phyloP scores from a whole-genome alignment of 2,113 vertebrate genomes.

The Lynx canadensis region DNA sequence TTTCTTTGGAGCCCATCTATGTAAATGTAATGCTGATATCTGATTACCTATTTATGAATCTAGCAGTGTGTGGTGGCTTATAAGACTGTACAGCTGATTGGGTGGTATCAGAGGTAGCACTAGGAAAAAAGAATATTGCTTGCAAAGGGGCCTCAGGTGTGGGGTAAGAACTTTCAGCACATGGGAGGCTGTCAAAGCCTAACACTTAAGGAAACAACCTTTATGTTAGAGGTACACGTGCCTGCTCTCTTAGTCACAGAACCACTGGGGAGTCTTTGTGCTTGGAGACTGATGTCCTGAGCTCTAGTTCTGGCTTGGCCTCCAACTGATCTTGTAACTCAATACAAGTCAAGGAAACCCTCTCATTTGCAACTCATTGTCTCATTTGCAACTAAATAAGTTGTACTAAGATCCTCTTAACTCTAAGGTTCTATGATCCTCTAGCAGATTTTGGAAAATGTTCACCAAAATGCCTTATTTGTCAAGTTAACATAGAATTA shows the following conservation, averaged over 20 bases:
- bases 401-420: background rate
- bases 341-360: background rate
- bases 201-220: background rate
- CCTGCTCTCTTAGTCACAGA: background rate
- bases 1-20: background rate
- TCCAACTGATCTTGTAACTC: background rate
- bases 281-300: background rate
- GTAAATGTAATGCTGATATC: background rate
- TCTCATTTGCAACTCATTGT: background rate
- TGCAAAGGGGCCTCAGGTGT: background rate
- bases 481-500: background rate
- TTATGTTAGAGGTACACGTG: background rate
- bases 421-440: background rate
- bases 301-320: background rate
- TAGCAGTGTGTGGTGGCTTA: background rate
- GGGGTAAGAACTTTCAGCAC: background rate
- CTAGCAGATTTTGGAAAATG: background rate
- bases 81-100: background rate
- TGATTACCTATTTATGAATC: background rate
- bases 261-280: background rate
- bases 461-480: background rate
- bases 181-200: background rate
- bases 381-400: background rate
- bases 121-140: background rate
- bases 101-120: background rate